phyloP scores from a whole-genome alignment of 2,888 invertebrate genomes.

The Nephrotoma appendiculata region DNA sequence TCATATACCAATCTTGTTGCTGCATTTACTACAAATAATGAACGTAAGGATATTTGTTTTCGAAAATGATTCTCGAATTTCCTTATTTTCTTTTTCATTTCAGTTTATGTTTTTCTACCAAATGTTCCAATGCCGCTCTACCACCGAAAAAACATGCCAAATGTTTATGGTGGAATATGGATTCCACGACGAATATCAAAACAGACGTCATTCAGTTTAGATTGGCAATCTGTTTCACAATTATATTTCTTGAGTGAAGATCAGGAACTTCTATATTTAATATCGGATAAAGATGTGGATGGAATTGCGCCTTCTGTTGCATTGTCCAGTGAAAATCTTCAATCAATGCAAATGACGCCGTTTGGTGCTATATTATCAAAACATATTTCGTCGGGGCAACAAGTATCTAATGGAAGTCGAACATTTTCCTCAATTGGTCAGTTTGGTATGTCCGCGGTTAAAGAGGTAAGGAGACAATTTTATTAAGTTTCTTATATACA shows the following conservation, averaged over 20 bases:
- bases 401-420: constrained; percentile 6
- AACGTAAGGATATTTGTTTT: constrained; percentile 32
- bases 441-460: constrained; percentile 30
- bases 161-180: constrained; percentile 38
- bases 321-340: constrained; percentile 16
- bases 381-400: constrained; percentile 19
- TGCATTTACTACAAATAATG: constrained; percentile 41
- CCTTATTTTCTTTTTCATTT: constrained; percentile 15
- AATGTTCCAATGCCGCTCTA: constrained; percentile 39
- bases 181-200: constrained; percentile 37
- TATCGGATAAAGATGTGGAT: constrained; percentile 30
- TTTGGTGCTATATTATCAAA: constrained; percentile 34
- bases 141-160: constrained; percentile 33
- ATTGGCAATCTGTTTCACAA: constrained; percentile 46
- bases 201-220: constrained; percentile 30
- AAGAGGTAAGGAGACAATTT: constrained; percentile 27
- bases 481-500: no score
- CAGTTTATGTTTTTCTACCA: constrained; percentile 51
- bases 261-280: constrained; percentile 38
- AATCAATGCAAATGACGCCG: constrained; percentile 29
- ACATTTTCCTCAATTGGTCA: constrained; percentile 22
- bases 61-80: background rate
- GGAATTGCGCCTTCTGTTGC: constrained; percentile 26
- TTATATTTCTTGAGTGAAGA: constrained; percentile 44
- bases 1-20: constrained; percentile 46